Percentiles rank a stretch among this genome's conserved stretches.
Evolutionary conservation across 2,113 vertebrate genomes (phyloP).

Genomic region (Herpailurus yagouaroundi): DNA sequence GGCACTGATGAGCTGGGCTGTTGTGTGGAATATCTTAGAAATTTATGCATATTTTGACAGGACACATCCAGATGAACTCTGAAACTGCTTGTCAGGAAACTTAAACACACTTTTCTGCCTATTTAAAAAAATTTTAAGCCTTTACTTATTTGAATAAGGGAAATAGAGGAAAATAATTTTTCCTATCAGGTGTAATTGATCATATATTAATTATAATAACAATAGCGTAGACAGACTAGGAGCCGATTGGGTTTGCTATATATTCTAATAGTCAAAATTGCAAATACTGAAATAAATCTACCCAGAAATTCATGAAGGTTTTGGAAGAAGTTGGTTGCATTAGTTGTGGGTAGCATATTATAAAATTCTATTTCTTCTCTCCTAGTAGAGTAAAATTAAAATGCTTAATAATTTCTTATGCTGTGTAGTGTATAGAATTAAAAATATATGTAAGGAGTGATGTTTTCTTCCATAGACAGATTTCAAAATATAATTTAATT

Average conservation of each 20-base stretch:
- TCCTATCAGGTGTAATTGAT: background rate
- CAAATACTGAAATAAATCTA: background rate
- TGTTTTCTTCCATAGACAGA: background rate
- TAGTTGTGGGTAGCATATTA: background rate
- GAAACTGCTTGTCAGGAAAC: conserved; percentile 50
- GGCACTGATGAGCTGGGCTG: background rate
- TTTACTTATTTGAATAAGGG: conserved; percentile 38
- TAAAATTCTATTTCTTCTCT: conserved; percentile 4
- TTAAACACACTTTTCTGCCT: conserved; percentile 12
- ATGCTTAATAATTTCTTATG: background rate
- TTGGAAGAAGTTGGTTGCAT: background rate
- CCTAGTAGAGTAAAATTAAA: conserved; percentile 6
- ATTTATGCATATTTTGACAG: conserved; percentile 58
- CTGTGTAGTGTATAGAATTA: conserved; percentile 40
- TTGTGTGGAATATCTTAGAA: conserved; percentile 32
- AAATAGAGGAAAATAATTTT: conserved; percentile 26
- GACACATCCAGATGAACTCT: conserved; percentile 23
- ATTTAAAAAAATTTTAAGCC: conserved; percentile 16
- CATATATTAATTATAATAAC: background rate
- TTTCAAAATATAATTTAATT: conserved; percentile 7
- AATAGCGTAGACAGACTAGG: background rate
- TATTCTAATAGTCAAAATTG: conserved; percentile 31
- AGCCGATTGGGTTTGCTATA: background rate
- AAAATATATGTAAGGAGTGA: conserved; percentile 34
- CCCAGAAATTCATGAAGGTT: background rate